A percentile compares a stretch with the other conserved stretches of the same genome.
phyloP scores from a whole-genome alignment of 2,888 invertebrate genomes.

The Temnothorax unifasciatus region DNA sequence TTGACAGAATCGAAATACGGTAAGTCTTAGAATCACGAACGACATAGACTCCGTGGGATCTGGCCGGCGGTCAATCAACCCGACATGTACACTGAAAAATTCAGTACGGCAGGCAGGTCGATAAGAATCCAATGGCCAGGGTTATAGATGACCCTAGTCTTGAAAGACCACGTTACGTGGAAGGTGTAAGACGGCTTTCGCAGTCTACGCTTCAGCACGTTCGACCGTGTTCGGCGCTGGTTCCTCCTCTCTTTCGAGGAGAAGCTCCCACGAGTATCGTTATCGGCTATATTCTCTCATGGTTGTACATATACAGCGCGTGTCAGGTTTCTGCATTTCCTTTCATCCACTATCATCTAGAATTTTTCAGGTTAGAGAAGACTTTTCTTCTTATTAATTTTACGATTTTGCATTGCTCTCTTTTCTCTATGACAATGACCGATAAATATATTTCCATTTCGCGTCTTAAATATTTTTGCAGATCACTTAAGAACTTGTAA shows the following conservation, averaged over 20 bases:
- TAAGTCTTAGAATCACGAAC: slow-evolving; percentile 51
- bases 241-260: slow-evolving; percentile 15
- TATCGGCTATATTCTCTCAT: slow-evolving; percentile 23
- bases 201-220: slow-evolving; percentile 57
- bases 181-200: slow-evolving; percentile 53
- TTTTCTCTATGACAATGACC: too few relatives aligned
- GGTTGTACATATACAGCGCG: slow-evolving; percentile 2
- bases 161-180: slow-evolving; percentile 67
- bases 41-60: slow-evolving; percentile 32
- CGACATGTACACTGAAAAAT: slow-evolving; percentile 73
- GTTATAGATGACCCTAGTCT: slow-evolving; percentile 78
- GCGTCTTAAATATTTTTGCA: not conserved
- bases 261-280: slow-evolving; percentile 61
- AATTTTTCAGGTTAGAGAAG: not conserved
- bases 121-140: slow-evolving; percentile 79
- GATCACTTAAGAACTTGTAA: not conserved
- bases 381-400: not conserved
- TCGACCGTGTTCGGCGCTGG: slow-evolving; percentile 46
- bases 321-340: slow-evolving; percentile 3
- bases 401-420: not conserved
- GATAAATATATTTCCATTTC: not conserved
- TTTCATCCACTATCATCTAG: slow-evolving; percentile 17
- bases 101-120: slow-evolving; percentile 72
- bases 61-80: slow-evolving; percentile 75
- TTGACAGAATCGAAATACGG: slow-evolving; percentile 28